Evolutionary conservation across 2,797 vertebrate genomes (phyloP).

Genomic region (Liasis olivaceus): DNA sequence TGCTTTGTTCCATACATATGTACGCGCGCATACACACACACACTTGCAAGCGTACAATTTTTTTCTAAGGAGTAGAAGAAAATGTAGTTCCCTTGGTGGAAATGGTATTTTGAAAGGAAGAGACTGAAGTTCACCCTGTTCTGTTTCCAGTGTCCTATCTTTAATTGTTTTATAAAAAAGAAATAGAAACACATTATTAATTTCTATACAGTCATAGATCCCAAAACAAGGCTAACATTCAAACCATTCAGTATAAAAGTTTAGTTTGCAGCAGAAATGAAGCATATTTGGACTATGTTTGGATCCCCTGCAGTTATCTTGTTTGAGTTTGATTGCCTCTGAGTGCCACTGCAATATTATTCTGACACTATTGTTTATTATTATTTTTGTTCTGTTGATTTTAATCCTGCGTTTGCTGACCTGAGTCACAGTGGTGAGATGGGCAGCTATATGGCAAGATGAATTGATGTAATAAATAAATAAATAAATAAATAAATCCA

Average conservation of each 20-base stretch:
- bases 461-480: not conserved
- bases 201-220: not conserved
- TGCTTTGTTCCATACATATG: not conserved
- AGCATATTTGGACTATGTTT: too few species aligned
- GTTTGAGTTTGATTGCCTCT: too few species aligned
- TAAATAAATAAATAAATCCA: too few species aligned
- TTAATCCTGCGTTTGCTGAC: not conserved
- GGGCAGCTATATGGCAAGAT: not conserved
- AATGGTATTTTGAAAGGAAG: not conserved
- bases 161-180: not conserved
- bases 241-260: too few species aligned
- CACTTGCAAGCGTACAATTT: not conserved
- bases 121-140: not conserved
- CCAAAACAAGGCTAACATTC: too few species aligned
- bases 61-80: not conserved
- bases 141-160: constrained; percentile 15
- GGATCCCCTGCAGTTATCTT: too few species aligned
- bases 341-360: too few species aligned
- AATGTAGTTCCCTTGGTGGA: not conserved
- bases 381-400: not conserved
- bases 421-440: not conserved
- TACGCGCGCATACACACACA: too few species aligned
- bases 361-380: not conserved
- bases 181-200: not conserved
- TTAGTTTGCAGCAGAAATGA: too few species aligned